Evolutionary conservation across 37 sponge, comb jelly and placozoan genomes (phyloP), one percentile per base, ranked within the genome.

Genomic region (Eunapius fragilis): DNA sequence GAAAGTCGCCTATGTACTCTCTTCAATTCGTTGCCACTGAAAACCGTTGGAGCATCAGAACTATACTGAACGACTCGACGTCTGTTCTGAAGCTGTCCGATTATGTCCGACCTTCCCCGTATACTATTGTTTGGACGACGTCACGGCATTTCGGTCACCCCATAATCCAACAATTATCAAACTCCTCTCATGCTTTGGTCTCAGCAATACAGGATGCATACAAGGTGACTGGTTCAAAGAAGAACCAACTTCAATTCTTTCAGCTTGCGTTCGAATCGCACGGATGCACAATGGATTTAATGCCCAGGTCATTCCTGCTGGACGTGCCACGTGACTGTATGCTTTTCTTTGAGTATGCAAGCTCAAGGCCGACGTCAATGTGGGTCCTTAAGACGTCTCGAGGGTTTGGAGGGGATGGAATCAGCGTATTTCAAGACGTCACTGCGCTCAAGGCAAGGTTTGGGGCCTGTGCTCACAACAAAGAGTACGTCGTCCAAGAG

Each of bases 321-420:
- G 87, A 87, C 36, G 73, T 76, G 13, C 41, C 80, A 2, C 25
- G 75, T 7, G 86, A 92, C 31, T 96, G 96, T 69, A 14, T 67
- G 19, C 50, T 70, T 12, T 96, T 92, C 49, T 96, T 96, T 75
- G 85, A 85, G 45, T 87, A 85, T 73, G 48, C 81, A 2, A 48
- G 75, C 37, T 27, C 23, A 22, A 27, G 68, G 23, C 72, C 78
- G 37, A 25, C 31, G 19, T 33, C 49, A 0, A 82, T 84, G 81
- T 96, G 96, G 96, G 87, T 96, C 5, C 77, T 96, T 36, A 96
- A 96, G 49, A 77, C 88, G 2, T 91, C 86, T 7, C 48, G 70
- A 31, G 94, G 96, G 0, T 88, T 84, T 75, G 94, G 96, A 35
- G 96, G 96, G 9, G 87, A 80, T 7, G 92, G 92, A 1, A 86